phyloP scores from a whole-genome alignment of 2,888 invertebrate genomes.

The Drosophila koepferae region DNA sequence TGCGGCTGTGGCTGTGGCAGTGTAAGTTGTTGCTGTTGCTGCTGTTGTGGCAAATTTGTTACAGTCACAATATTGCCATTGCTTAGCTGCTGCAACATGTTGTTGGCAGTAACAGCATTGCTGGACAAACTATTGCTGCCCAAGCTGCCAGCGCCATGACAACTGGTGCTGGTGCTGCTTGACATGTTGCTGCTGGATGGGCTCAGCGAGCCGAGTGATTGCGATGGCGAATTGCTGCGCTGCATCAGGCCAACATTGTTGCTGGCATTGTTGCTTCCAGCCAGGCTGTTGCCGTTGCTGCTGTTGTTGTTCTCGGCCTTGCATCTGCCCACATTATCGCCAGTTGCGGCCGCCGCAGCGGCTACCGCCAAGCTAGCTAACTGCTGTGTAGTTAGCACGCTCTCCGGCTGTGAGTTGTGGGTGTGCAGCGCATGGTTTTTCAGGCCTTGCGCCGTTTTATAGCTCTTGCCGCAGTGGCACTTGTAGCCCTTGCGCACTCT shows the following conservation, averaged over 20 bases:
- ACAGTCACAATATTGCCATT: conserved; percentile 71
- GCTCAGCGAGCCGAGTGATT: conserved; percentile 84
- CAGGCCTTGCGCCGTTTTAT: conserved; percentile 92
- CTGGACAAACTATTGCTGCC: conserved; percentile 65
- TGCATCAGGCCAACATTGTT: conserved; percentile 64
- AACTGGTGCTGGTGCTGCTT: conserved; percentile 83
- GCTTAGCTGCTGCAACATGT: conserved; percentile 70
- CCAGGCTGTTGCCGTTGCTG: conserved; percentile 25
- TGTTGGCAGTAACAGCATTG: conserved; percentile 60
- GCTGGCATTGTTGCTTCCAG: conserved; percentile 30
- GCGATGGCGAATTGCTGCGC: conserved; percentile 85
- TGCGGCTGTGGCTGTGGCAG: conserved; percentile 33
- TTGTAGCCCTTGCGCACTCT: conserved; percentile 92
- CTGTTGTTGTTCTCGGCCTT: conserved; percentile 26
- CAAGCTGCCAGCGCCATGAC: conserved; percentile 74
- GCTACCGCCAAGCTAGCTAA: conserved; percentile 65
- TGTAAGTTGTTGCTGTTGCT: conserved; percentile 52
- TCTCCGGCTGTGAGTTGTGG: conserved; percentile 84
- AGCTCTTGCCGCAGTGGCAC: conserved; percentile 94
- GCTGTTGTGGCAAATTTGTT: conserved; percentile 69
- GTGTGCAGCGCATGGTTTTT: conserved; percentile 88
- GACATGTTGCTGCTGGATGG: conserved; percentile 85
- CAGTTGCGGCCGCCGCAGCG: conserved; percentile 26
- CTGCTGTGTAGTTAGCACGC: conserved; percentile 78
- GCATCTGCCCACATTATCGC: conserved; percentile 25